phyloP scores from a whole-genome alignment of 2,113 vertebrate species.

The Spheniscus mendiculus region DNA sequence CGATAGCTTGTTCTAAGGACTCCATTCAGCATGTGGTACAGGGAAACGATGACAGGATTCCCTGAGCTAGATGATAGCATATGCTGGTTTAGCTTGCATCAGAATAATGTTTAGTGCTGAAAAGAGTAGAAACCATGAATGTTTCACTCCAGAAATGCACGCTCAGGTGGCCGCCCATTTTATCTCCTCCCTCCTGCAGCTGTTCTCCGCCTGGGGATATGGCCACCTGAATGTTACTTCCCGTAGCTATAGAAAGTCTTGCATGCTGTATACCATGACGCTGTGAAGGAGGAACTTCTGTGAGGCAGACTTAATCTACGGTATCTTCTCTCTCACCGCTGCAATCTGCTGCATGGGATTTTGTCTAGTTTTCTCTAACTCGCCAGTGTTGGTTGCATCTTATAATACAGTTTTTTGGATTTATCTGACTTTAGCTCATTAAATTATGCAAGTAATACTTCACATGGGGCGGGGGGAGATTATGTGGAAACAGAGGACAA shows the following conservation, averaged over 20 bases:
- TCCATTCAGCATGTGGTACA: not conserved
- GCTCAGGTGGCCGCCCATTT: not conserved
- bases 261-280: fast-evolving
- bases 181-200: not conserved
- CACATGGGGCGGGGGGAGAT: too few relatives aligned
- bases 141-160: not conserved
- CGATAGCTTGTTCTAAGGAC: not conserved
- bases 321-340: not conserved
- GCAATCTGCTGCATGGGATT: not conserved
- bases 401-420: not conserved
- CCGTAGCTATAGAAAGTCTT: not conserved
- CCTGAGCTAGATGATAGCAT: not conserved
- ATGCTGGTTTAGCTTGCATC: not conserved
- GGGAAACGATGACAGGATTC: not conserved
- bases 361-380: not conserved
- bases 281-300: not conserved
- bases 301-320: not conserved
- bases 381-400: not conserved
- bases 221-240: fast-evolving
- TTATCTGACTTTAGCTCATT: not conserved
- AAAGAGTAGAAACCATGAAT: not conserved
- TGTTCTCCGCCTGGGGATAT: not conserved
- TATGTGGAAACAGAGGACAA: not conserved
- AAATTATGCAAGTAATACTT: not conserved
- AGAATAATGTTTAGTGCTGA: not conserved